A percentile compares a stretch with the other conserved stretches of the same genome.
Conservation (phyloP, 2,797 vertebrate species). For the Vespertilio murinus region DNA sequence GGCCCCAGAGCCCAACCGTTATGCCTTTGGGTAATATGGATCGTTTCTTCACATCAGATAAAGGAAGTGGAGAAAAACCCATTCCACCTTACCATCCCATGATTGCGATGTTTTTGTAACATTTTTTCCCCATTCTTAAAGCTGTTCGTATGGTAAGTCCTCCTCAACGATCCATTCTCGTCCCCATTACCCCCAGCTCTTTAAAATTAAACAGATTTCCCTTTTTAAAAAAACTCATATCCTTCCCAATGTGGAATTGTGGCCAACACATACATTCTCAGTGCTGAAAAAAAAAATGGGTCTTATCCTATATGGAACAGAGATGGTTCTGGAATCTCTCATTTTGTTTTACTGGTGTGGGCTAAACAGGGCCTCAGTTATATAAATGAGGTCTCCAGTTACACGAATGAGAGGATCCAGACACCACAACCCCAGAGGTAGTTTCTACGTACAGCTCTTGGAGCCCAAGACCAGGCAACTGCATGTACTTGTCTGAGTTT, state of each 20-base stretch:
- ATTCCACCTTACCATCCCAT: neutral
- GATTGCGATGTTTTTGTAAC: neutral
- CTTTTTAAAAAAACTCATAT: neutral
- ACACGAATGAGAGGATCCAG: constrained; percentile 14
- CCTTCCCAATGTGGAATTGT: neutral
- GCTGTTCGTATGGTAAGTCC: neutral
- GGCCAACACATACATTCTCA: neutral
- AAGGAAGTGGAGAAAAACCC: neutral
- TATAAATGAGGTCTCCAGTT: neutral
- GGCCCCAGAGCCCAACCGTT: neutral
- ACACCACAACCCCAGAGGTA: neutral
- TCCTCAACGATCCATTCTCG: neutral
- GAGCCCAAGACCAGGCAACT: neutral
- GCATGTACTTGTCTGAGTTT: neutral
- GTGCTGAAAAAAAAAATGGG: constrained; percentile 33
- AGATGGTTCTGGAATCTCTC: constrained; percentile 39
- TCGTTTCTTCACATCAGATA: neutral
- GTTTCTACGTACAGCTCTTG: neutral
- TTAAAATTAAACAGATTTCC: constrained; percentile 43
- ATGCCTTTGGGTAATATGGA: neutral
- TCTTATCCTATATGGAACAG: constrained; percentile 14
- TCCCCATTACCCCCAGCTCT: neutral
- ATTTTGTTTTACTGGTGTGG: constrained; percentile 32
- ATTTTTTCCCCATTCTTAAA: constrained; percentile 12
- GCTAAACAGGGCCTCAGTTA: neutral